Percentiles rank a stretch among this genome's conserved stretches.
phyloP scores from a whole-genome alignment of 2,797 vertebrate species.

The Sorex maritimensis region DNA sequence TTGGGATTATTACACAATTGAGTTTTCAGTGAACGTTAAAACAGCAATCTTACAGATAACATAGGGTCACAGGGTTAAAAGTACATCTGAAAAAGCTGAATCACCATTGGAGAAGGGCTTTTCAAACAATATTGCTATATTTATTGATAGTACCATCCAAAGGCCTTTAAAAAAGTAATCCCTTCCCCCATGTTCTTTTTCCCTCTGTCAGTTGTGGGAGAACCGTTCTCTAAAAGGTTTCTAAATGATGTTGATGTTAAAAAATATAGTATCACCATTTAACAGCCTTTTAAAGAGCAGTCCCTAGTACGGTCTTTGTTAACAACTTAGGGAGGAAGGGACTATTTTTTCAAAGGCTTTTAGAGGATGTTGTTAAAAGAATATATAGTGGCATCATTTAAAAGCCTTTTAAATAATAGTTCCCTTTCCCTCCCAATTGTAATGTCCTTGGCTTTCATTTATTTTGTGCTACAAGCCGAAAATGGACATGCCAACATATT shows the following conservation, averaged over 20 bases:
- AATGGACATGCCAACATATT: constrained; percentile 64
- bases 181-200: constrained; percentile 65
- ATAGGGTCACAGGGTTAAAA: constrained; percentile 76
- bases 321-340: constrained; percentile 77
- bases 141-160: constrained; percentile 78
- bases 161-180: constrained; percentile 79
- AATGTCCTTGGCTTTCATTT: constrained; percentile 81
- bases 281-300: constrained; percentile 80
- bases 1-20: constrained; percentile 79
- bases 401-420: constrained; percentile 86
- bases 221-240: constrained; percentile 85
- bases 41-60: constrained; percentile 73
- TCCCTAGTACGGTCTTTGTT: constrained; percentile 72
- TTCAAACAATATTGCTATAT: constrained; percentile 74
- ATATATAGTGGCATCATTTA: constrained; percentile 82
- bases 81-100: constrained; percentile 70
- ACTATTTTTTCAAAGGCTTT: constrained; percentile 83
- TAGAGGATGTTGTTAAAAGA: constrained; percentile 85
- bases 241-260: constrained; percentile 83
- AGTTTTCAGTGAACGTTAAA: constrained; percentile 75
- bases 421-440: constrained; percentile 73
- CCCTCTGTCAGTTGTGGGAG: constrained; percentile 1
- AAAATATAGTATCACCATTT: constrained; percentile 79
- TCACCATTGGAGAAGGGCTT: constrained; percentile 77
- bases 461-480: constrained; percentile 71